Evolutionary conservation across 2,888 invertebrate species (phyloP), one percentile per base, ranked within the genome.

Genomic region (Epicampocera succincta): DNA sequence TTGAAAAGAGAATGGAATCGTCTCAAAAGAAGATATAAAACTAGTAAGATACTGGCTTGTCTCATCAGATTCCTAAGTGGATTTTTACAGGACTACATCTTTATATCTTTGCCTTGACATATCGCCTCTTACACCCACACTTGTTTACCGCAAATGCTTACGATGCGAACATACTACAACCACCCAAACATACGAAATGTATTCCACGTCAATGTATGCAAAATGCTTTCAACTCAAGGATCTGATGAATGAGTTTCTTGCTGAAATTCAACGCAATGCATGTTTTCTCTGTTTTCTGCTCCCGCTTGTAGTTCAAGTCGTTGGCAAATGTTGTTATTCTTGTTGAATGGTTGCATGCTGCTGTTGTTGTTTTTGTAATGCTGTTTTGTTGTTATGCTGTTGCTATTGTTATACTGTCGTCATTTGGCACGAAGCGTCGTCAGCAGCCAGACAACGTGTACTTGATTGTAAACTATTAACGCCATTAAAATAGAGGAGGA

Each of bases 401-500:
- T 71, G 52, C 63, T 61, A 38, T 76, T 72, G 17, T 80, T 42
- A 50, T 74, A 6, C 21, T 68, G 61, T n/a, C 48, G 66, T 63
- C 68, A 56, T 56, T 78, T 63, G 56, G 61, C 56, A 48, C 50
- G 33, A 58, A 74, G 56, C 65, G 46, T 42, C 33, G 54, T 44
- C 69, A 71, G 33, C 33, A 33, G 75, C 38, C 58, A 73, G 48
- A 69, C 80, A 71, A 65, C 73, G 76, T 69, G 72, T 50, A 84
- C 86, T 85, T 88, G 86, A 88, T 87, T 86, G 85, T 85, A 85
- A 84, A 85, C 87, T 86, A 87, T 88, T 88, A 89, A 87, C 87
- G 85, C 86, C 85, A 87, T 87, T 86, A 85, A 87, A 86, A 85
- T 85, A 82, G 56, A 76, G 84, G 58, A 73, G 84, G 54, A 86